Evolutionary conservation across 2,888 invertebrate species (phyloP), one percentile per base, ranked within the genome.

Genomic region (Acanthoscelides obtectus): DNA sequence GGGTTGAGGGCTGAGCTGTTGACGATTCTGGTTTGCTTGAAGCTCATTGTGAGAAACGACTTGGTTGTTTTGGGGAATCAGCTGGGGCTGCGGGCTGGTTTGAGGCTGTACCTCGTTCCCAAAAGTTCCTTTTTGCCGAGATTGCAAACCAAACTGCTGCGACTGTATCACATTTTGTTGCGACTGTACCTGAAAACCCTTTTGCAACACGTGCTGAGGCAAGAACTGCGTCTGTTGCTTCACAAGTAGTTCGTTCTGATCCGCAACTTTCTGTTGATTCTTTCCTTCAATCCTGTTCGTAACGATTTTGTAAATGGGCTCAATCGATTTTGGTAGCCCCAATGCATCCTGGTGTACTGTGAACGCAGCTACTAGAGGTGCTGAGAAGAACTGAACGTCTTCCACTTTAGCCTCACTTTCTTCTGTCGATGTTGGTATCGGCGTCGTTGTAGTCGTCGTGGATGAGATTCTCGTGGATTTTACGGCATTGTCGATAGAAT

Each of bases 361-460:
- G 80, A 95, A 95, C 0, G 95, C 95, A 1, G 94, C 93, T 0
- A 95, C 92, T 72, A 95, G 82, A 0, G 95, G 94, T 1, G 94
- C 94, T 77, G 92, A 91, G 80, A 92, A 93, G 69, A 95, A 94
- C 83, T 94, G 94, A 0, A 94, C 93, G 80, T 91, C 89, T 79
- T 90, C 88, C 1, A 91, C 91, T 77, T 90, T 84, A 4, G 83
- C 89, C 83, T 91, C 90, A 71, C 89, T 91, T 70, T 92, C 82
- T 89, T 91, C 84, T 0, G 91, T 92, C n/a, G 92, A 90, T 70
- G 89, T 88, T 0, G 90, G 88, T 0, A 89, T 86, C 12, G 87
- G 88, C 2, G 85, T 77, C 27, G 81, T 79, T 6, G 76, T 68
- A 73, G 76, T 77, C 5, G 73, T 70, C 72, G 75, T 77, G 19